Evolutionary conservation across 1,140 invertebrate genomes (phyloP), one percentile per base, ranked within the genome.

Genomic region (Pogonognathellus flavescens): DNA sequence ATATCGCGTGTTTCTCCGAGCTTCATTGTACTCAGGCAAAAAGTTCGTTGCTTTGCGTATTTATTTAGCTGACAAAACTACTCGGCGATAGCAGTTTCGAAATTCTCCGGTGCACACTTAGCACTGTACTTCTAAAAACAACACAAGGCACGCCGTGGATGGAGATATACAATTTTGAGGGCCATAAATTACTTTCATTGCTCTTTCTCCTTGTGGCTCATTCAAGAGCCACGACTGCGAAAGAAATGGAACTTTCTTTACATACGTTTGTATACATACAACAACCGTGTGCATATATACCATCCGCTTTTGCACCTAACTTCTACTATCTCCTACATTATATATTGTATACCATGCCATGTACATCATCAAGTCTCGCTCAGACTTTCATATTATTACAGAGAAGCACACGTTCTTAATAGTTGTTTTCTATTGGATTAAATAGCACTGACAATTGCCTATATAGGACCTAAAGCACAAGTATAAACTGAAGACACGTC

Each of bases 51-150:
- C 70, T 76, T 76, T 76, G 16, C 70, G 70, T 50, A 76, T 76
- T 72, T 72, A 41, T 72, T 41, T 49, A 76, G 41, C 16, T 25
- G n/a, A 31, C 25, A 76, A 76, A 49, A 76, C 41, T 76, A 50
- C 70, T 76, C 31, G 70, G 70, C 25, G 70, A 76, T 76, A 76
- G 70, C 70, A 49, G 70, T 76, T 76, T 76, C 31, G 70, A 76
- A 76, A 31, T 25, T 76, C 70, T 76, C 70, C 70, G 31, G 70
- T 76, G 70, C 70, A 76, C 70, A 76, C 70, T 76, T 76, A 76
- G 70, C 14, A 76, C 70, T 49, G 31, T 76, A 50, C 62, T 13
- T 76, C 31, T 6, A 49, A 50, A 76, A 76, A 76, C 70, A 76
- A 76, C 70, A 49, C n/a, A 50, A 50, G n/a, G 31, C 70, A 76